Evolutionary conservation across 1,140 invertebrate species (phyloP).

Genomic region (Orius laevigatus): DNA sequence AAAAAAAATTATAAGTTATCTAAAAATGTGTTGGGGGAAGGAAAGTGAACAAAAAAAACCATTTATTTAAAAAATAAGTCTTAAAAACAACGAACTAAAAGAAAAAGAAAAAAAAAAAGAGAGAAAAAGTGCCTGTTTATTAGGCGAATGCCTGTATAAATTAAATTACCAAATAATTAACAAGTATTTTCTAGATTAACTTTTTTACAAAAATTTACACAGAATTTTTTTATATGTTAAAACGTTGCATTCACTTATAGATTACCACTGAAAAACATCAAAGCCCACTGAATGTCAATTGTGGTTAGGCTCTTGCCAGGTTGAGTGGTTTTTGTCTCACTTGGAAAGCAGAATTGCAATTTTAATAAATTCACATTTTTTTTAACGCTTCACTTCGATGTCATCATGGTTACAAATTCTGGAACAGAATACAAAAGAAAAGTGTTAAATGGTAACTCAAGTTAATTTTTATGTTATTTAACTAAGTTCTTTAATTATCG

Average conservation of each 20-base stretch:
- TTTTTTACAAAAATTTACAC: slow-evolving; percentile 29
- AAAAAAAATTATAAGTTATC: not conserved
- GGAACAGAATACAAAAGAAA: slow-evolving; percentile 37
- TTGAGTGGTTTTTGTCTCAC: slow-evolving; percentile 20
- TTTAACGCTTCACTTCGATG: slow-evolving; percentile 72
- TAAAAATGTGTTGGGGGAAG: slow-evolving; percentile 1
- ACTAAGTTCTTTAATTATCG: no score
- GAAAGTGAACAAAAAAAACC: slow-evolving; percentile 8
- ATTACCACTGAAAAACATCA: slow-evolving; percentile 22
- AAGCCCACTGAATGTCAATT: slow-evolving; percentile 24
- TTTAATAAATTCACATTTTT: slow-evolving; percentile 27
- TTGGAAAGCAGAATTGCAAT: slow-evolving; percentile 34
- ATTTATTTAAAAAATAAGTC: slow-evolving; percentile 2
- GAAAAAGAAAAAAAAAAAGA: slow-evolving; percentile 5
- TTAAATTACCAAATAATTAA: slow-evolving; percentile 2
- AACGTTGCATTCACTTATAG: slow-evolving; percentile 21
- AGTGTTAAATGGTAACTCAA: no score
- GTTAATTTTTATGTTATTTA: no score
- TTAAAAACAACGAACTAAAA: not conserved
- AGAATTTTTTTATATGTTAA: slow-evolving; percentile 21
- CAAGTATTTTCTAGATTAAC: slow-evolving; percentile 21
- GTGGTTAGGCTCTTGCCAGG: slow-evolving; percentile 25
- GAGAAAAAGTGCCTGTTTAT: not conserved
- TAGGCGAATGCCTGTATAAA: no score
- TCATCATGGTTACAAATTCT: slow-evolving; percentile 99